These are phyloP conservation scores for Pachyrhynchus sulphureomaculatus DNA, from an alignment of 1,140 invertebrate species.

Conservation along the genomic window DNA sequence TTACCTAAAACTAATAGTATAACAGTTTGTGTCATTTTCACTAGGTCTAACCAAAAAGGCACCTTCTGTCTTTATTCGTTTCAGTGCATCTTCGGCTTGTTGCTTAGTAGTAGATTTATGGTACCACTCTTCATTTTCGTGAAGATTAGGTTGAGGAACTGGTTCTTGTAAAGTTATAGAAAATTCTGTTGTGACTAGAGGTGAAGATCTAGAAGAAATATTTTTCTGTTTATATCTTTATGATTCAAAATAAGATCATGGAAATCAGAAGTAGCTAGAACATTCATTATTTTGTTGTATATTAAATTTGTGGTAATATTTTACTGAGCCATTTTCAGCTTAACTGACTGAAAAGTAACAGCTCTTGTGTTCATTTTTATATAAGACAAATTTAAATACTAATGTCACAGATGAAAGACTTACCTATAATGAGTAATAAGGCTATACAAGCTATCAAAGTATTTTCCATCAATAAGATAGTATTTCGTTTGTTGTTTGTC, in stretches of 20 bases:
- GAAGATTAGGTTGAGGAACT: conserved; percentile 92
- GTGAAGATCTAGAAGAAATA: conserved; percentile 61
- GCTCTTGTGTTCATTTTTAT: too few species aligned
- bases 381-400: too few species aligned
- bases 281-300: too few species aligned
- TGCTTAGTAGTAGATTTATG: conserved; percentile 76
- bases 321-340: too few species aligned
- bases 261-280: too few species aligned
- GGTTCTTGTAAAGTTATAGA: conserved; percentile 84
- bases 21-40: conserved; percentile 81
- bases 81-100: conserved; percentile 84
- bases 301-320: too few species aligned
- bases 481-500: conserved; percentile 88
- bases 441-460: conserved; percentile 91
- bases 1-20: conserved; percentile 93
- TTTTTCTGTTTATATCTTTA: too few species aligned
- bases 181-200: conserved; percentile 86
- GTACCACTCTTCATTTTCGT: conserved; percentile 94
- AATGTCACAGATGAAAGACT: too few species aligned
- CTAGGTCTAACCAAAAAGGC: conserved; percentile 89
- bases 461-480: conserved; percentile 85
- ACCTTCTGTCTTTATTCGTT: conserved; percentile 79
- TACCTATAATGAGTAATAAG: conserved; percentile 83
- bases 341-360: too few species aligned
- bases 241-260: too few species aligned